Evolutionary conservation across 2,888 invertebrate species (phyloP), one percentile per base, ranked within the genome.

Genomic region (Stenolophus ochropezus): DNA sequence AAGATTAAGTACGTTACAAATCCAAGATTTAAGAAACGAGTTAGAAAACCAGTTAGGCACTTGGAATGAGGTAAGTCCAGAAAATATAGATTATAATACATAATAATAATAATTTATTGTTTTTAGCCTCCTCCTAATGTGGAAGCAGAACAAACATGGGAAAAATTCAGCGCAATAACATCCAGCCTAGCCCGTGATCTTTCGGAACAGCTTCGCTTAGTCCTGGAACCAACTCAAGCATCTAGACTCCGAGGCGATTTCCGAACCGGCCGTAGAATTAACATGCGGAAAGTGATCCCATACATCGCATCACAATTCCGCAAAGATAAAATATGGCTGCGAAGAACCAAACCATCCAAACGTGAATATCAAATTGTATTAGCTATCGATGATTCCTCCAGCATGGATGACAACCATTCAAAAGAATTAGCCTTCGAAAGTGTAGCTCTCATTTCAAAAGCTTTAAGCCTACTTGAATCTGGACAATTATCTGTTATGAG

Each of bases 271-370:
- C 95, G 97, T 83, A 93, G 99, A 4, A 95, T 99, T 75, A 99
- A 99, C 90, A 99, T 99, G 99, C 93, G 98, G 61, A 97, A 96
- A 88, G 96, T 99, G 78, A 98, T 99, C 87, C 97, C 99, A 0
- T 99, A 99, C 90, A 98, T 99, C 84, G 99, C 99, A 16, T 98
- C 98, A 83, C 96, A 99, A 89, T 99, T 98, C 90, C 93, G 99
- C 58, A 99, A 99, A 89, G 99, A 99, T 88, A 98, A 98, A 89
- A 99, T 99, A 86, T 99, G 99, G 99, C 88, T 99, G 86, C 91
- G 99, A 11, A 91, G 99, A 78, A 98, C 97, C 0, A 97, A 97
- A 88, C 98, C 98, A 0, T 97, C 97, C 0, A 97, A 97, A 87
- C 92, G 99, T 69, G 96, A 99, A 85, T 99, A 99, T 89, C 98